Conservation (phyloP, 2,113 vertebrate genomes). For the Sorex araneus region DNA sequence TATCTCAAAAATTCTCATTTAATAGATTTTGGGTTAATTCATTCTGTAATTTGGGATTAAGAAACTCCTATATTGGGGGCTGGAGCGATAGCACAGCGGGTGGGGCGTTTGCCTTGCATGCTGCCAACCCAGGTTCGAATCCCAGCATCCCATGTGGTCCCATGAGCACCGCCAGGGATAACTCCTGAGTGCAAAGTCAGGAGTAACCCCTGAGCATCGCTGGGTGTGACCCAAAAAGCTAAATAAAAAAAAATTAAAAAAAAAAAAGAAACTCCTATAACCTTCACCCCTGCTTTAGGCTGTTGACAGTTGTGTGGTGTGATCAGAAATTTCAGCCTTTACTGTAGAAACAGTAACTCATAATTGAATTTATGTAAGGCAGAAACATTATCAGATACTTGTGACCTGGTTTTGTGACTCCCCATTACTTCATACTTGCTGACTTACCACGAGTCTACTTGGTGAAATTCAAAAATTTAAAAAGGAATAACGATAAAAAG, state of each 20-base stretch:
- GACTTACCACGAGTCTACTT: neutral
- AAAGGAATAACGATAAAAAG: slow-evolving; percentile 10
- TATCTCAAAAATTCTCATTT: slow-evolving; percentile 30
- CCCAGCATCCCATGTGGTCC: too few relatives aligned
- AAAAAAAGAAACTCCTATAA: neutral
- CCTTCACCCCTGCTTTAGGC: neutral
- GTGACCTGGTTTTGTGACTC: neutral
- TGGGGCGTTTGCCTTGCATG: too few relatives aligned
- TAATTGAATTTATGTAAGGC: neutral
- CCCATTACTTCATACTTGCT: neutral
- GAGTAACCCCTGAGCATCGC: too few relatives aligned
- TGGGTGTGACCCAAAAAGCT: too few relatives aligned
- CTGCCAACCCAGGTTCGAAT: too few relatives aligned
- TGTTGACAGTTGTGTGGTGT: slow-evolving; percentile 14
- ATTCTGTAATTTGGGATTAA: neutral
- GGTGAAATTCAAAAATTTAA: neutral
- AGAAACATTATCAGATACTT: neutral
- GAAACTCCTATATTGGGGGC: too few relatives aligned
- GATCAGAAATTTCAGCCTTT: slow-evolving; percentile 40
- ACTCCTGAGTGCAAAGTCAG: too few relatives aligned
- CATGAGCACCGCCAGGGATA: too few relatives aligned
- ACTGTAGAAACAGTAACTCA: neutral
- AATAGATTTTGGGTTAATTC: neutral
- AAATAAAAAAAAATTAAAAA: too few relatives aligned
- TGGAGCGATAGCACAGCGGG: too few relatives aligned